Percentiles rank a stretch among this genome's conserved stretches.
These are phyloP conservation scores for Python bivittatus DNA, from an alignment of 2,113 vertebrate species.

Conservation along the genomic window DNA sequence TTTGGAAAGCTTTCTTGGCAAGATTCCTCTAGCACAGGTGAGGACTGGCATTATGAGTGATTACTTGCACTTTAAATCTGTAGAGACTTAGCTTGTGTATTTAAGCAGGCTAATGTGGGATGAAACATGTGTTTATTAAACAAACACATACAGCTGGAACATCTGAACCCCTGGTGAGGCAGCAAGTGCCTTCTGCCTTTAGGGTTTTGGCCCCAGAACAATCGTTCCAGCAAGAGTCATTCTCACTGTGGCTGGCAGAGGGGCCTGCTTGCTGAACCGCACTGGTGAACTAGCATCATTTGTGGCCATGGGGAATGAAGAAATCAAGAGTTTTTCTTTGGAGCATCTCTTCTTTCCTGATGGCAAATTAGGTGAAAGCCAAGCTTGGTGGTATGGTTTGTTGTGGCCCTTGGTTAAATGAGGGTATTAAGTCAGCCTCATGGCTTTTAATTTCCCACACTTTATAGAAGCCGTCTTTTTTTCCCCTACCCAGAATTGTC, in stretches of 20 bases:
- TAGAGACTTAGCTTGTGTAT: slow-evolving; percentile 52
- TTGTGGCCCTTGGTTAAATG: background rate
- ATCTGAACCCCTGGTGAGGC: slow-evolving; percentile 35
- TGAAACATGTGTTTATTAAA: slow-evolving; percentile 57
- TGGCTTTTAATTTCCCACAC: background rate
- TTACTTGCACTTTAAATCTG: slow-evolving; percentile 53
- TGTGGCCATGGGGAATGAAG: slow-evolving; percentile 18
- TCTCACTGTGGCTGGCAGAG: slow-evolving; percentile 17
- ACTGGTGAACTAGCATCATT: slow-evolving; percentile 16
- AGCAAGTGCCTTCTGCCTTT: slow-evolving; percentile 36
- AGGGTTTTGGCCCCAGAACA: slow-evolving; percentile 48
- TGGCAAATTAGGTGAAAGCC: background rate
- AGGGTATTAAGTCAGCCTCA: slow-evolving; percentile 17
- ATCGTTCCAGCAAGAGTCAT: slow-evolving; percentile 13
- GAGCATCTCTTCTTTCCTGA: background rate
- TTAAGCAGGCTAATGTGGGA: slow-evolving; percentile 32
- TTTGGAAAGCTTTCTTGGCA: slow-evolving; percentile 61
- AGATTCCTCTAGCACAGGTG: slow-evolving; percentile 57
- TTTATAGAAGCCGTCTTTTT: background rate
- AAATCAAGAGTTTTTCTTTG: slow-evolving; percentile 20
- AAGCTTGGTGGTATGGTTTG: background rate
- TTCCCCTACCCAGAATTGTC: background rate
- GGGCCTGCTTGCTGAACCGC: background rate
- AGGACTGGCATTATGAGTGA: slow-evolving; percentile 55
- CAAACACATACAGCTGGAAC: slow-evolving; percentile 45